Conservation (phyloP, 2,888 invertebrate genomes). For the Nasonovia ribisnigri region DNA sequence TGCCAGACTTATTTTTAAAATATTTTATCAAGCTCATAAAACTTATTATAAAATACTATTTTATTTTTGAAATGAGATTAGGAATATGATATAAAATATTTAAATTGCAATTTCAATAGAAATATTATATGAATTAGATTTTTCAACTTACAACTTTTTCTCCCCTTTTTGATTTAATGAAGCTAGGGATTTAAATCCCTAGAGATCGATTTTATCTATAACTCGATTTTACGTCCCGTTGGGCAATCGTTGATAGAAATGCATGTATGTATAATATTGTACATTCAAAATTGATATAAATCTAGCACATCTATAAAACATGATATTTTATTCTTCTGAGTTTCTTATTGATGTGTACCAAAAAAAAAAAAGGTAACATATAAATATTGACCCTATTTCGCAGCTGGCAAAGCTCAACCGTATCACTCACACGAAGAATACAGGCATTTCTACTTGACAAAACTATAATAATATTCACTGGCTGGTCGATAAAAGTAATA, state of each 20-base stretch:
- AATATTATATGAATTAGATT: slow-evolving; percentile 44
- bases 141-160: slow-evolving; percentile 10
- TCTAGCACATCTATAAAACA: neutral
- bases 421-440: neutral
- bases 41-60: neutral
- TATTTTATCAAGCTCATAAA: neutral
- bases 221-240: slow-evolving; percentile 41
- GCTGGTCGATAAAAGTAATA: neutral
- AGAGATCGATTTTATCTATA: slow-evolving; percentile 47
- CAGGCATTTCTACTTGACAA: neutral
- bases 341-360: neutral
- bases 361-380: slow-evolving; percentile 16
- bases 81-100: slow-evolving; percentile 8
- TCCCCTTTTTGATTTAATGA: slow-evolving; percentile 39
- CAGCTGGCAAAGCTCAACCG: neutral
- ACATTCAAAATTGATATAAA: neutral
- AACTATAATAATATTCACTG: neutral
- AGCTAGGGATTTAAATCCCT: slow-evolving; percentile 51
- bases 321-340: neutral
- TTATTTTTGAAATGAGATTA: neutral
- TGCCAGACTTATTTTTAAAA: neutral
- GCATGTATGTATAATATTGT: neutral
- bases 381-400: neutral
- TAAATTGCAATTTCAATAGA: slow-evolving; percentile 28
- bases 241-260: slow-evolving; percentile 39